Conservation (phyloP, 2,797 vertebrate species). For the Manis pentadactyla region DNA sequence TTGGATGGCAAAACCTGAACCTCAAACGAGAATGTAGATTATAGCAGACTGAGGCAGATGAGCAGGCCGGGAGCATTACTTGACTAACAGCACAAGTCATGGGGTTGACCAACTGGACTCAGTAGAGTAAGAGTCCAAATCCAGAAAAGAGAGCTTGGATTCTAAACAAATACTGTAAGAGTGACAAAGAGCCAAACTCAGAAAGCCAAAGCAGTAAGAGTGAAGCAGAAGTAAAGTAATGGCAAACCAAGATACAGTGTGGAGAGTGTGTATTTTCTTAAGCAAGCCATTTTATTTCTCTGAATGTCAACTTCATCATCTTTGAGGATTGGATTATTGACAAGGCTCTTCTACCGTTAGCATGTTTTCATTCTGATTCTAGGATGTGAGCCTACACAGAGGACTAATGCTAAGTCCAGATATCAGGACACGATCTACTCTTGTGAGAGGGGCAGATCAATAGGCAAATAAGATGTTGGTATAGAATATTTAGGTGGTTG, state of each 20-base stretch:
- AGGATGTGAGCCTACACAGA: neutral
- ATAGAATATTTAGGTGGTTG: neutral
- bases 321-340: neutral
- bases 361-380: slow-evolving; percentile 28
- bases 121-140: slow-evolving; percentile 20
- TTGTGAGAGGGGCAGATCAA: neutral
- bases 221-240: slow-evolving; percentile 43
- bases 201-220: slow-evolving; percentile 18
- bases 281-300: neutral
- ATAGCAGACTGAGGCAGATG: neutral
- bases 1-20: neutral
- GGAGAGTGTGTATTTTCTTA: neutral
- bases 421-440: neutral
- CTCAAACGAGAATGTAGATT: slow-evolving; percentile 19
- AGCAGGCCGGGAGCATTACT: neutral
- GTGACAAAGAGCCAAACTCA: slow-evolving; percentile 46
- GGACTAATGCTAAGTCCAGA: neutral
- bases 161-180: neutral
- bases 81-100: slow-evolving; percentile 39
- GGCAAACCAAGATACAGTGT: neutral
- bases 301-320: neutral
- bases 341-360: neutral
- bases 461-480: neutral
- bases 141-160: neutral
- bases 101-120: neutral